These are phyloP conservation scores for Alouatta palliata DNA, from an alignment of 2,113 vertebrate species.

Conservation along the genomic window DNA sequence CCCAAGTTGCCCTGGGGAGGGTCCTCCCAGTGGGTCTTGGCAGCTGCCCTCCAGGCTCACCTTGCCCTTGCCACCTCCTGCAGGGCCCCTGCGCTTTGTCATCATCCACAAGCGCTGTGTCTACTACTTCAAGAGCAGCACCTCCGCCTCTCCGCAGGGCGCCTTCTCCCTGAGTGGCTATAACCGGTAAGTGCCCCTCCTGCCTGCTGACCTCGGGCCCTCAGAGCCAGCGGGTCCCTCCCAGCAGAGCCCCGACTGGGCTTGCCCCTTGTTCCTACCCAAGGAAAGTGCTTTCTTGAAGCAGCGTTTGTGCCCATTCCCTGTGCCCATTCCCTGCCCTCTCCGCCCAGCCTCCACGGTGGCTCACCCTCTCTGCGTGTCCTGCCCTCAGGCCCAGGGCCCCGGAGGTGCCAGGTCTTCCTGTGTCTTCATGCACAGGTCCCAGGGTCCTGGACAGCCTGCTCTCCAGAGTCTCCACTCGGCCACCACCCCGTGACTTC, in stretches of 20 bases:
- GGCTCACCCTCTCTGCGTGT: background rate
- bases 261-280: background rate
- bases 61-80: accelerated
- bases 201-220: accelerated
- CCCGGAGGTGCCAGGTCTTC: background rate
- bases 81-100: conserved; percentile 96
- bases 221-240: accelerated
- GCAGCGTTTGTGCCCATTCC: background rate
- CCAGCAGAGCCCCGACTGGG: too few species aligned
- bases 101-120: conserved; percentile 96
- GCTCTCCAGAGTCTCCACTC: background rate
- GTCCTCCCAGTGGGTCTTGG: background rate
- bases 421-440: background rate
- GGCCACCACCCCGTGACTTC: accelerated
- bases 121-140: conserved; percentile 98
- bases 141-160: conserved; percentile 94
- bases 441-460: background rate
- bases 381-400: background rate
- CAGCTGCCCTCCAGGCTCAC: background rate
- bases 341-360: accelerated
- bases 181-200: conserved; percentile 89
- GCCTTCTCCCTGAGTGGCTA: conserved; percentile 98
- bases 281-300: too few species aligned
- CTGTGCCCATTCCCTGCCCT: too few species aligned
- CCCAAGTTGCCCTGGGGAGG: background rate